Evolutionary conservation across 64 coral and sea anemone genomes (phyloP), one percentile per base, ranked within the genome.

Genomic region (Dendronephthya gigantea): DNA sequence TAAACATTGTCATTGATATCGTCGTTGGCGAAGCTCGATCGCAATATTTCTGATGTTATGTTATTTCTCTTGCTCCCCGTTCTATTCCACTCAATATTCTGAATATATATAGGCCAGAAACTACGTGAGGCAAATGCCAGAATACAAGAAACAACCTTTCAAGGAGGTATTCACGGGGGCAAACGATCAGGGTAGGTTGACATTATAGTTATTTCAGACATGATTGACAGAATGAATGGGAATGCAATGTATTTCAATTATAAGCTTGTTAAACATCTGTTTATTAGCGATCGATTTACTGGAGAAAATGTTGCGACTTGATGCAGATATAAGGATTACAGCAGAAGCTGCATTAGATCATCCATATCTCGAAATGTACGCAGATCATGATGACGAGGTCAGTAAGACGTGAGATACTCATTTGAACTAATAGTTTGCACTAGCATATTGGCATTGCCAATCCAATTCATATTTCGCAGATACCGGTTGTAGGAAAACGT

Each of bases 81-180:
- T 30, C 55, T 58, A 9, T n/a, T n/a, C n/a, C n/a, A n/a, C n/a
- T 47, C 34, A 5, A 5, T 35, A 29, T 43, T 81, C 3, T 51
- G 11, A 75, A 34, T 28, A n/a, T n/a, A n/a, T 40, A n/a, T 47
- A 98, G 95, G 95, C 95, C 29, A 91, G 89, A 90, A 89, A 75
- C 47, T 98, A 98, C 69, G 90, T 98, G 29, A n/a, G 32, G 29
- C 87, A 82, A 55, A 98, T 98, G 95, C 95, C 95, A 87, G 82
- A 88, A 15, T 98, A 88, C 43, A 31, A 23, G 2, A 98, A 92
- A 58, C 93, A 82, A 75, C 92, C 95, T 45, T 98, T 98, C 81
- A 58, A 62, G 27, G 69, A 91, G 0, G 83, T 82, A 28, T 98
- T 98, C 50, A 4, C 91, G 23, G 55, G 92, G 7, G 94, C 94